Percentiles rank a stretch among this genome's conserved stretches.
Conservation (phyloP, 1,140 invertebrate species). For the Neodiprion fabricii region DNA sequence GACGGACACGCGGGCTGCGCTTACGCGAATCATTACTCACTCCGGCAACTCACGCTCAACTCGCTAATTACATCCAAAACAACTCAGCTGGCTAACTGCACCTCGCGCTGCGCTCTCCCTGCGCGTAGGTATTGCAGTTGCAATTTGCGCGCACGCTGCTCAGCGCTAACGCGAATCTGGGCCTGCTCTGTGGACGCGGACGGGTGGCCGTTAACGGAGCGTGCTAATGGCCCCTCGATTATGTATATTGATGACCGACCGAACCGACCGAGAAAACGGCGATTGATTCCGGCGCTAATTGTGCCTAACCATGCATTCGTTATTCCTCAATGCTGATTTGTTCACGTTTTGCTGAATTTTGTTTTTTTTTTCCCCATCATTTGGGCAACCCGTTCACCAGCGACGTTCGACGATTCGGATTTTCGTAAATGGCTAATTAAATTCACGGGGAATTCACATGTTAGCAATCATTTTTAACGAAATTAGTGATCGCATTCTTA, state of each 20-base stretch:
- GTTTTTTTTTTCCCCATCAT: too few species aligned
- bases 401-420: too few species aligned
- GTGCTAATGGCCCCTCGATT: slow-evolving; percentile 4
- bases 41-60: not conserved
- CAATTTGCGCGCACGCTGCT: not conserved
- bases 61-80: slow-evolving; percentile 1
- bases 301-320: slow-evolving; percentile 1
- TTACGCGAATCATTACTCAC: slow-evolving; percentile 7
- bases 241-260: not conserved
- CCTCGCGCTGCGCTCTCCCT: too few species aligned
- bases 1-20: not conserved
- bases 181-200: not conserved
- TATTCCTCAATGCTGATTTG: not conserved
- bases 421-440: too few species aligned
- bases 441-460: too few species aligned
- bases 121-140: not conserved
- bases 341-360: not conserved
- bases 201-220: not conserved
- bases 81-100: not conserved
- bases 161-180: not conserved
- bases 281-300: slow-evolving; percentile 7
- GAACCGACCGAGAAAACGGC: not conserved
- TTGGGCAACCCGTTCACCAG: too few species aligned
- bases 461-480: too few species aligned
- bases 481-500: too few species aligned